Base-by-base conservation (phyloP, 2,797 vertebrate species). In the Siniperca scherzeri region DNA sequence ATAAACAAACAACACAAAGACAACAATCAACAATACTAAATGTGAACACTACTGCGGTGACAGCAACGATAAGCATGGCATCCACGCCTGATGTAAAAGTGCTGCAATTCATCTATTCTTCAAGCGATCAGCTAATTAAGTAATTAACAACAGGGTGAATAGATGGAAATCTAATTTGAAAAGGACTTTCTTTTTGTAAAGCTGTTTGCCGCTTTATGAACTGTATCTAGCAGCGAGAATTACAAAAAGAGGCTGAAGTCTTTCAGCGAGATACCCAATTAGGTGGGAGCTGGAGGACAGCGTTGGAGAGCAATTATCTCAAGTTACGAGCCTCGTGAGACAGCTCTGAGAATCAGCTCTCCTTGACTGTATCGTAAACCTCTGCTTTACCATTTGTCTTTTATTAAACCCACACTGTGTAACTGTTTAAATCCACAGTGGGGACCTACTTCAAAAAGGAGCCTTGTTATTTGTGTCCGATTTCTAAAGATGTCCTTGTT, bases 301-400 rank as follows among this genome's bases (percentile, higher is more conserved):
- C 74, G 60, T 65, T 80, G 89, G 91, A 93, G 93, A 95, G 93
- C 94, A 95, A 95, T 96, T 95, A 94, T 89, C 89, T 91, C 61
- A 72, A 91, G 92, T 92, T 94, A 94, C 72, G 86, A 94, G 91
- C 87, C 94, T 91, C 90, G 10, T 44, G 91, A 92, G 93, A 93
- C 77, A 80, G 77, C 80, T 81, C 83, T 11, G 85, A 78, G 89
- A 93, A 91, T 88, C 84, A 55, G 78, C 87, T 83, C 87, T 86
- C 85, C 83, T 88, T 74, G 70, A 73, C 90, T 86, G 88, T 46
- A 88, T 87, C 65, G 78, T 92, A 93, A 93, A 93, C 81, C 85
- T 90, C 76, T 33, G 21, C 78, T 90, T 90, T 79, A 89, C 76
- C 86, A 82, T 90, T 92, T 83, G 78, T 89, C 83, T 91, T 91